These are phyloP conservation scores for Theristicus caerulescens DNA, from an alignment of 2,113 vertebrate genomes.

Conservation along the genomic window DNA sequence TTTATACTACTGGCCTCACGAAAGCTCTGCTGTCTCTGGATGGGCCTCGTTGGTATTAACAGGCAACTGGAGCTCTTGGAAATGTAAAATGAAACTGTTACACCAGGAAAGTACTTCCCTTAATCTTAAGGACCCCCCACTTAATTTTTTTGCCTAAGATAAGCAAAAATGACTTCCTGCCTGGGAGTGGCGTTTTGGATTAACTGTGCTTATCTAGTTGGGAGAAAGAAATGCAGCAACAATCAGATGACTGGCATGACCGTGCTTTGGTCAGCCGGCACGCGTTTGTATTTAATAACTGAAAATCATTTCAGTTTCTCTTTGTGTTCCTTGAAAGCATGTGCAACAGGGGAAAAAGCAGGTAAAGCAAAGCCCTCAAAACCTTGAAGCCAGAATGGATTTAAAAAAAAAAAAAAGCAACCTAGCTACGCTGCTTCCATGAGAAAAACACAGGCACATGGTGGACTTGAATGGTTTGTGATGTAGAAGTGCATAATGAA, in stretches of 20 bases:
- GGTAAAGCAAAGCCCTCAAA: neutral
- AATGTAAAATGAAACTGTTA: constrained; percentile 62
- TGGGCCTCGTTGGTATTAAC: neutral
- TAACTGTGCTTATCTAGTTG: neutral
- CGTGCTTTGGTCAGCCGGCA: neutral
- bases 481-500: neutral
- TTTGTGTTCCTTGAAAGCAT: neutral
- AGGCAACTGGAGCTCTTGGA: constrained; percentile 19
- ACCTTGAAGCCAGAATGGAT: neutral
- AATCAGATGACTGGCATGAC: neutral
- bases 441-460: neutral
- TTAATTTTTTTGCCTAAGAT: neutral
- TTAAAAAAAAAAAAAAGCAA: neutral
- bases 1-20: rapidly evolving
- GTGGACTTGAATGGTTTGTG: neutral
- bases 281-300: rapidly evolving
- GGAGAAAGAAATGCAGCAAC: neutral
- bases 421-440: neutral
- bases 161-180: constrained; percentile 57
- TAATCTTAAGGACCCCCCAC: constrained; percentile 7
- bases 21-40: neutral
- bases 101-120: constrained; percentile 40
- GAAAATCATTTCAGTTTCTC: neutral
- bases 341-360: neutral
- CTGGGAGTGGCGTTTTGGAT: constrained; percentile 5